These are phyloP conservation scores for Takifugu ocellatus DNA, from an alignment of 2,797 vertebrate species.

Conservation along the genomic window DNA sequence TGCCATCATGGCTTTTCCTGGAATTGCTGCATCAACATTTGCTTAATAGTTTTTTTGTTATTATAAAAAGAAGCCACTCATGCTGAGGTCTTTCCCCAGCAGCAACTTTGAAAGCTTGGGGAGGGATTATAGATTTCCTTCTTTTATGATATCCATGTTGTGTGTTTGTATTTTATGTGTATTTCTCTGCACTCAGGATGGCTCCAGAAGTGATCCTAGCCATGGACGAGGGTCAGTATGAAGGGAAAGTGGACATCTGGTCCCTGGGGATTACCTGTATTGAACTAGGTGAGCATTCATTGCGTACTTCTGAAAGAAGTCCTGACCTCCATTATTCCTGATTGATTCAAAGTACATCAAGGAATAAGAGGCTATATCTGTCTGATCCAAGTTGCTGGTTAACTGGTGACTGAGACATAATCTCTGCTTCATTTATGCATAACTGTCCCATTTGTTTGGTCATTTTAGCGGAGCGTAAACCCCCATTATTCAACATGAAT, in stretches of 20 bases:
- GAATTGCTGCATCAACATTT: no score
- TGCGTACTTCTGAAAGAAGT: not conserved
- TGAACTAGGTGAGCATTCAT: conserved; percentile 84
- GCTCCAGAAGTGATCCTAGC: conserved; percentile 97
- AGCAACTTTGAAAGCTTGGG: conserved; percentile 59
- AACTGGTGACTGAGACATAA: not conserved
- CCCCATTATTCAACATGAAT: conserved; percentile 99
- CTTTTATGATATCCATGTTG: conserved; percentile 40
- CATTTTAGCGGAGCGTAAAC: conserved; percentile 93
- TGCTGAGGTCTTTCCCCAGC: conserved; percentile 8
- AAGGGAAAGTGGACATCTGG: conserved; percentile 96
- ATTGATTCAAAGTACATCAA: conserved; percentile 7
- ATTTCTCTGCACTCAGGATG: conserved; percentile 81
- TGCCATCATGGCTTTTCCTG: not conserved
- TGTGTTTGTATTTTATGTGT: conserved; percentile 17
- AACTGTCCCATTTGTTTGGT: conserved; percentile 4
- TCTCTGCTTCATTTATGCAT: not conserved
- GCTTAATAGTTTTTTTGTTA: no score
- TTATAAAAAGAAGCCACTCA: no score
- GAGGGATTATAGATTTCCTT: conserved; percentile 64
- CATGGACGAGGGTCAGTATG: conserved; percentile 98
- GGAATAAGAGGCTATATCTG: not conserved
- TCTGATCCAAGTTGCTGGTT: no score
- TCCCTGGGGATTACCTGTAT: conserved; percentile 97
- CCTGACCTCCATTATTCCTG: conserved; percentile 1